These are phyloP conservation scores for Troilus luridus DNA, from an alignment of 2,888 invertebrate species.

Conservation along the genomic window DNA sequence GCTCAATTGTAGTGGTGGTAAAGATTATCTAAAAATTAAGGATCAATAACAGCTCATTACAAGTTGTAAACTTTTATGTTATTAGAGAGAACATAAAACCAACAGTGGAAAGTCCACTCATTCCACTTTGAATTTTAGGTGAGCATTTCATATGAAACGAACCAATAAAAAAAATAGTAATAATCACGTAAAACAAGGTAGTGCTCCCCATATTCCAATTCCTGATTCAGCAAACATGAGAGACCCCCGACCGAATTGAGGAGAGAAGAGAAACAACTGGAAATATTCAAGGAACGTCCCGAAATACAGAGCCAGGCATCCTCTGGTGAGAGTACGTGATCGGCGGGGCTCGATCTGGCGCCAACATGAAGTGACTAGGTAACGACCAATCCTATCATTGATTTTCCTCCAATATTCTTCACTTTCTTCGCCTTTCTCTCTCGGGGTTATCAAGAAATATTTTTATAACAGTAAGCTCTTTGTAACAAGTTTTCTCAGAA, in stretches of 20 bases:
- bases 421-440: background rate
- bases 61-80: too few species aligned
- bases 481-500: too few species aligned
- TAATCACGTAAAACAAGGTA: too few species aligned
- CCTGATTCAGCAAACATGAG: conserved; percentile 13
- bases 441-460: background rate
- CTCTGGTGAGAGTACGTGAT: conserved; percentile 11
- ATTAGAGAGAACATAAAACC: too few species aligned
- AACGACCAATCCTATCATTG: conserved; percentile 19
- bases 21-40: too few species aligned
- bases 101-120: too few species aligned
- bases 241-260: background rate
- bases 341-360: background rate
- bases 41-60: too few species aligned
- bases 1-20: too few species aligned
- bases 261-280: background rate
- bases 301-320: conserved; percentile 8
- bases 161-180: too few species aligned
- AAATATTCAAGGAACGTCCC: background rate
- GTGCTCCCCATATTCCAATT: background rate
- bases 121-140: too few species aligned
- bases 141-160: too few species aligned
- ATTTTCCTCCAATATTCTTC: background rate
- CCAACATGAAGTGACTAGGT: conserved; percentile 32
- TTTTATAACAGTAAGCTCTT: too few species aligned